Conservation (phyloP, 1,140 invertebrate genomes). For the Drosophila sturtevanti region DNA sequence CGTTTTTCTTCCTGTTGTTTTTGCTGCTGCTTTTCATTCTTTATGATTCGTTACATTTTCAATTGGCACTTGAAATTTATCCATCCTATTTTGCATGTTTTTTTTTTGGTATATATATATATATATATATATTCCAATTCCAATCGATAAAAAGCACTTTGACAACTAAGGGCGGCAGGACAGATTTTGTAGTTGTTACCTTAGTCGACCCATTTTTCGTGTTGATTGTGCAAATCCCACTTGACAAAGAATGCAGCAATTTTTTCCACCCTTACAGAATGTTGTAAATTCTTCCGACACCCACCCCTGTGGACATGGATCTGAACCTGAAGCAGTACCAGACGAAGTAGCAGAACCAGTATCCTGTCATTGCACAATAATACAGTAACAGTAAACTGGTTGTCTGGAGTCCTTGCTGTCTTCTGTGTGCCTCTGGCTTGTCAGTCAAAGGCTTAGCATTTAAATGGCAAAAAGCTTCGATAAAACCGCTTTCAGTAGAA, state of each 20-base stretch:
- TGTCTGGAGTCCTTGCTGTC: background rate
- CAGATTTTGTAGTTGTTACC: background rate
- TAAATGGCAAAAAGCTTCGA: slow-evolving; percentile 49
- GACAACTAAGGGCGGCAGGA: background rate
- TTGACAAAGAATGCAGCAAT: slow-evolving; percentile 49
- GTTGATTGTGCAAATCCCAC: slow-evolving; percentile 59
- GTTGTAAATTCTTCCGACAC: slow-evolving; percentile 29
- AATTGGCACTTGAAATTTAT: slow-evolving; percentile 4
- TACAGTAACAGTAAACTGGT: slow-evolving; percentile 16
- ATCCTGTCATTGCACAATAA: slow-evolving; percentile 43
- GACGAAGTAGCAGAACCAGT: background rate
- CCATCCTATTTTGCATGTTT: slow-evolving; percentile 1
- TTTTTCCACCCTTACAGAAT: background rate
- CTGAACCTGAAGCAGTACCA: background rate
- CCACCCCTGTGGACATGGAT: background rate
- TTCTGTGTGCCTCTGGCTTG: slow-evolving; percentile 24
- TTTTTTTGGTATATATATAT: background rate
- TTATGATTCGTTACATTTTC: slow-evolving; percentile 3
- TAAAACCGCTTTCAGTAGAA: slow-evolving; percentile 33
- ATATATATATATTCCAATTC: background rate
- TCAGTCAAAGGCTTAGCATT: slow-evolving; percentile 57
- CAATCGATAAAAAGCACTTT: slow-evolving; percentile 6
- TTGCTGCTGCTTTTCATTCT: background rate
- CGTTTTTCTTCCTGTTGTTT: slow-evolving; percentile 9
- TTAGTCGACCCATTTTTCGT: background rate